These are phyloP conservation scores for Thereva nobilitata DNA, from an alignment of 2,888 invertebrate genomes.

Conservation along the genomic window DNA sequence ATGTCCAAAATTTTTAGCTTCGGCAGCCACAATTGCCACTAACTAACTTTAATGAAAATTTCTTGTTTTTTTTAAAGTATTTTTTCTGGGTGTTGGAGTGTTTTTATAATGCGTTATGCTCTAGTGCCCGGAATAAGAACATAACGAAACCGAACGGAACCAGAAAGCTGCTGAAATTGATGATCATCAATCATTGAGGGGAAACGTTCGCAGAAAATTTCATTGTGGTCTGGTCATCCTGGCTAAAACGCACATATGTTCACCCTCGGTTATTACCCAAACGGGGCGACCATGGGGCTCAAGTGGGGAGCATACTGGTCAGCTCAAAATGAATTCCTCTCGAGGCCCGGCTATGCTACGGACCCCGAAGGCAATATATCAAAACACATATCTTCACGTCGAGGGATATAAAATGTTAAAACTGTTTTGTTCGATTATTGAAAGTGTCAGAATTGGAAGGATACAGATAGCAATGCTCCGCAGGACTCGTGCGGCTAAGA, in stretches of 20 bases:
- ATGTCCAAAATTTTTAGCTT: no score
- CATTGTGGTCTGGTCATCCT: constrained; percentile 18
- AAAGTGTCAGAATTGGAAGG: constrained; percentile 22
- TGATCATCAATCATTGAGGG: constrained; percentile 29
- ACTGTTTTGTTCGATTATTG: constrained; percentile 24
- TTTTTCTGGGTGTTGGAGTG: no score
- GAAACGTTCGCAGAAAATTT: constrained; percentile 24
- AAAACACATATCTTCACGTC: constrained; percentile 23
- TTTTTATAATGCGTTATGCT: no score
- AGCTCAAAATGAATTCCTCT: constrained; percentile 22
- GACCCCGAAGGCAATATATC: constrained; percentile 15
- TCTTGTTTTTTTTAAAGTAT: no score
- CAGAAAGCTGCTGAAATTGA: constrained; percentile 1
- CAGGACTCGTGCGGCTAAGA: neutral
- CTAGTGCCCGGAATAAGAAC: no score
- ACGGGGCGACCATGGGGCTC: constrained; percentile 10
- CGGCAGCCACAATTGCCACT: no score
- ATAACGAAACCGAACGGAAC: no score
- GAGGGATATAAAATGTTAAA: constrained; percentile 25
- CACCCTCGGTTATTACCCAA: constrained; percentile 8
- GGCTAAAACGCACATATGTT: constrained; percentile 24
- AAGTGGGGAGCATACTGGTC: neutral
- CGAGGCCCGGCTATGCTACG: neutral
- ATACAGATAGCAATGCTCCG: neutral
- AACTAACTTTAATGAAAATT: no score